Evolutionary conservation across 2,888 invertebrate genomes (phyloP).

Genomic region (Chrysolina haemoptera): DNA sequence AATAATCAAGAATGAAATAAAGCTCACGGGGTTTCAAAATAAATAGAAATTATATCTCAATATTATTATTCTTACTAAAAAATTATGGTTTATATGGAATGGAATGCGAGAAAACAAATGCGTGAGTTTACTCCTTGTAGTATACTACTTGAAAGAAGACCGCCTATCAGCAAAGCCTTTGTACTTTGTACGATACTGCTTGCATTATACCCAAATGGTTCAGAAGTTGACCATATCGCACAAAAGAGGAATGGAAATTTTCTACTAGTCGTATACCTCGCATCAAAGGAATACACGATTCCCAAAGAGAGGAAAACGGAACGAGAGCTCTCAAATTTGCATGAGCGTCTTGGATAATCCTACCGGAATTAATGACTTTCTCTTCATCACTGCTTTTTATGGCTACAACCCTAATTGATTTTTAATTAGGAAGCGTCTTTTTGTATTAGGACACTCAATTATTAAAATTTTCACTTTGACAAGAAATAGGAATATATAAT

Average conservation of each 20-base stretch:
- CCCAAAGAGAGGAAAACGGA: constrained; percentile 4
- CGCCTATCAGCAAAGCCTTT: too few species aligned
- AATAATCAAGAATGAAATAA: too few species aligned
- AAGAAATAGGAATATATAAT: neutral
- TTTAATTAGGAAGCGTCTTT: neutral
- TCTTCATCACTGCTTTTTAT: constrained; percentile 5
- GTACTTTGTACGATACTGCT: neutral
- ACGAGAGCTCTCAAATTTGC: constrained; percentile 12
- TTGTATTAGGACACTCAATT: neutral
- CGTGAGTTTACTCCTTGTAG: too few species aligned
- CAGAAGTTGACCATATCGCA: neutral
- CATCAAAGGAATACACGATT: neutral
- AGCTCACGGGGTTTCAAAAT: too few species aligned
- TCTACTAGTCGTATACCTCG: neutral
- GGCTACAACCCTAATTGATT: neutral
- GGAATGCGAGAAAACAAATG: too few species aligned
- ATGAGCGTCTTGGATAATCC: constrained; percentile 12
- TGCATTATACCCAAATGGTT: neutral
- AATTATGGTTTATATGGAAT: too few species aligned
- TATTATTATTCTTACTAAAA: too few species aligned
- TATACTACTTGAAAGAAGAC: too few species aligned
- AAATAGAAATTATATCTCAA: too few species aligned
- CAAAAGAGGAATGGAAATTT: neutral
- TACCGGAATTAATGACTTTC: constrained; percentile 15
- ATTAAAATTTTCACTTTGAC: neutral